Base-by-base conservation (phyloP, 2,888 invertebrate species). In the Noctuana brunneofusca region DNA sequence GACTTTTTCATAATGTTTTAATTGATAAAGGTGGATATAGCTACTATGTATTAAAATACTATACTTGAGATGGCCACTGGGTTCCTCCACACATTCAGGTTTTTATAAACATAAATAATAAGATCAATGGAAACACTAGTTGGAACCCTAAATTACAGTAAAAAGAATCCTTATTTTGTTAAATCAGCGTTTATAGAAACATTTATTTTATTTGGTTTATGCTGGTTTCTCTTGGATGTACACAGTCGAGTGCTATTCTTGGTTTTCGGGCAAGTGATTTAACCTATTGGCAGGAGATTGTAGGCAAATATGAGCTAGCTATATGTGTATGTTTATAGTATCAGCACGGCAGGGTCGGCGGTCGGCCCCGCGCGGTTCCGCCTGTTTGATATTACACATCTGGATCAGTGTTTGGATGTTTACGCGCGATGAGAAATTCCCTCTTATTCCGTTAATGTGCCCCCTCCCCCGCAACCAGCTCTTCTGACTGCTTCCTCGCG, bases 341-440 rank as follows among this genome's bases (percentile, higher is more conserved):
- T 16, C 2, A 3, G 46, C 46, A 16, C 18, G 18, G 20, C 11
- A 18, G 12, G 48, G 48, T 22, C 22, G 50, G 64, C 60, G 65
- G 60, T 59, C 60, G 56, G 63, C 46, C 55, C 46, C 58, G 50
- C 52, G 54, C 65, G 58, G 53, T 59, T 53, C 58, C 27, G 49
- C 46, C 43, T n/a, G 53, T 58, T 58, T 69, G 69, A 71, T 70
- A 72, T 67, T 68, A 65, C 54, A 69, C 72, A 73, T 69, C 71
- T 69, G 72, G 66, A 59, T 48, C 56, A 6, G 41, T 27, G 41
- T 60, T 52, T 50, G 24, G 24, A 30, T 58, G 50, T 49, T 50
- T 50, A 50, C 38, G 16, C 24, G 22, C 49, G 35, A 18, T 38
- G 58, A 41, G 58, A 58, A 35, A 58, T 41, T 50, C 53, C 22